These are phyloP conservation scores for Aplodontia rufa DNA, from an alignment of 2,113 vertebrate genomes.

Conservation along the genomic window DNA sequence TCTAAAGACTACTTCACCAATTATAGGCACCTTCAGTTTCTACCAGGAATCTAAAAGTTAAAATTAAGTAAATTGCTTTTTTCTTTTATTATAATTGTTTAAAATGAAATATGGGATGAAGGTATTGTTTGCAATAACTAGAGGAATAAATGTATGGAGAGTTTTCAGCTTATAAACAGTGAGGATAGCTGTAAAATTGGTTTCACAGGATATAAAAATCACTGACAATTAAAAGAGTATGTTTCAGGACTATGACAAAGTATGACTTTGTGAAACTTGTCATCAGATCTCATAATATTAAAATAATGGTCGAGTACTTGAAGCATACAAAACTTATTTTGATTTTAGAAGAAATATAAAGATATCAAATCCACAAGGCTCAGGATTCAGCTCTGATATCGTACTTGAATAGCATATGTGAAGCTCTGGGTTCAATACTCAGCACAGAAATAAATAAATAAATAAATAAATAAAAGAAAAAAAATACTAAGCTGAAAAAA, in stretches of 20 bases:
- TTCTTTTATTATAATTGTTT: background rate
- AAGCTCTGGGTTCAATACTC: too few relatives aligned
- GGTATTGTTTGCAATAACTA: background rate
- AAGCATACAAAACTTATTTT: background rate
- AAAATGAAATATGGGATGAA: background rate
- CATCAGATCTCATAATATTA: background rate
- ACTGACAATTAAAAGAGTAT: background rate
- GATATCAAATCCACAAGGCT: background rate
- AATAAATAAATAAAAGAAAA: too few relatives aligned
- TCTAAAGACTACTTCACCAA: background rate
- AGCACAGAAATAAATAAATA: too few relatives aligned
- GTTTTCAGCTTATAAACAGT: background rate
- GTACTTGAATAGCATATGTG: too few relatives aligned
- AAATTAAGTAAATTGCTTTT: background rate
- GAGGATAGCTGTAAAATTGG: background rate
- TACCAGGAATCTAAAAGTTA: background rate
- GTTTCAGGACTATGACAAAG: background rate
- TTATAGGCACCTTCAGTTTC: background rate
- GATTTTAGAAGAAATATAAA: slow-evolving; percentile 16
- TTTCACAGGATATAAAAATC: background rate
- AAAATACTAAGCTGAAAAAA: too few relatives aligned
- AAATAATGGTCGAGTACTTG: background rate
- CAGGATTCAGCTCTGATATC: too few relatives aligned
- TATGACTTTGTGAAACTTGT: background rate
- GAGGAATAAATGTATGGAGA: background rate